Evolutionary conservation across 2,113 vertebrate genomes (phyloP).

Genomic region (Sphyrna mokarran): DNA sequence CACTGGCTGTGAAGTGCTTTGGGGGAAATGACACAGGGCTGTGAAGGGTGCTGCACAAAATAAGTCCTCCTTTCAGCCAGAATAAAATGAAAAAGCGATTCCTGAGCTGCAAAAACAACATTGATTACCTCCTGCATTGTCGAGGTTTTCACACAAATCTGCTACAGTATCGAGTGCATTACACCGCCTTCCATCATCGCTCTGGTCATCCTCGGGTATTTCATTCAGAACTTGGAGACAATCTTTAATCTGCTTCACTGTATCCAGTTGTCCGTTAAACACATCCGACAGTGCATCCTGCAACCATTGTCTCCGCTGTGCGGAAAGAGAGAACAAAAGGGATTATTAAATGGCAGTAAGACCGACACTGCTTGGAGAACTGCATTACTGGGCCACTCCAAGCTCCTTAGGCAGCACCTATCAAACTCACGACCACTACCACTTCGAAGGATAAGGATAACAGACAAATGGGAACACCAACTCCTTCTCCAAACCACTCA

Average conservation of each 20-base stretch:
- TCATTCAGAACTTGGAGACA: constrained; percentile 60
- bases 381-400: not conserved
- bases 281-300: constrained; percentile 67
- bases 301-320: constrained; percentile 69
- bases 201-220: constrained; percentile 49
- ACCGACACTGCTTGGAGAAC: not conserved
- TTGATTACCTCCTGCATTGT: constrained; percentile 75
- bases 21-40: no score
- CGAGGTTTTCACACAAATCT: constrained; percentile 81
- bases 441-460: no score
- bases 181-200: constrained; percentile 57
- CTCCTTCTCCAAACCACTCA: no score
- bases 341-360: not conserved
- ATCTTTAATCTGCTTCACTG: constrained; percentile 77
- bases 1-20: not conserved
- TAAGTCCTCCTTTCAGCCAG: not conserved
- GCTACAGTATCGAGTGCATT: constrained; percentile 68
- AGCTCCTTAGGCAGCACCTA: no score
- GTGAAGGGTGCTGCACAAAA: not conserved
- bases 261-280: constrained; percentile 69
- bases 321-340: not conserved
- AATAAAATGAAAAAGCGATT: not conserved
- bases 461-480: no score
- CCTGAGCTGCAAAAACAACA: not conserved
- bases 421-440: no score